Percentiles rank a stretch among this genome's conserved stretches.
Conservation (phyloP, 1,140 invertebrate genomes). For the Drosophila sp. region DNA sequence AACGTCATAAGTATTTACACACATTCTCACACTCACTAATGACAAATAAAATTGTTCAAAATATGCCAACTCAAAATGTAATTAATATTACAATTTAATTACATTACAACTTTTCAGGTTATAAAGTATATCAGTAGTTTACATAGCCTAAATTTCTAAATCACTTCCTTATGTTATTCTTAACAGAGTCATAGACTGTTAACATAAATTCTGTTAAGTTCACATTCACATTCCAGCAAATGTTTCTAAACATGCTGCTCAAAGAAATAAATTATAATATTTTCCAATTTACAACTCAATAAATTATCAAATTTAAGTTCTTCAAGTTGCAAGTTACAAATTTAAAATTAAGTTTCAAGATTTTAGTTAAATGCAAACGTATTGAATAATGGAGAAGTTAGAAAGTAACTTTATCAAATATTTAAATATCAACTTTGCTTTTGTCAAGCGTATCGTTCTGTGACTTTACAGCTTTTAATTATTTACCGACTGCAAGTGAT, state of each 20-base stretch:
- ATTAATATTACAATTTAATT: constrained; percentile 8
- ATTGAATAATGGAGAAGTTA: background rate
- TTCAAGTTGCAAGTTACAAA: no score
- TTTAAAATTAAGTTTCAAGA: no score
- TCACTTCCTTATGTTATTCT: no score
- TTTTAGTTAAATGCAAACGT: no score
- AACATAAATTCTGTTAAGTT: no score
- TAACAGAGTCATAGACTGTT: no score
- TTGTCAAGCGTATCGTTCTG: background rate
- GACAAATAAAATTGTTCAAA: constrained; percentile 1
- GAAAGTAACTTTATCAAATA: background rate
- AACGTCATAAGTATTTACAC: constrained; percentile 22
- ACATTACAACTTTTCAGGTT: background rate
- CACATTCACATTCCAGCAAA: no score
- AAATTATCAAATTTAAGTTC: no score
- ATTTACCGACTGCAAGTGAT: constrained; percentile 1
- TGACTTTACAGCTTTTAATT: constrained; percentile 2
- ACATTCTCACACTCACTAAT: background rate
- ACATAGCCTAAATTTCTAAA: background rate
- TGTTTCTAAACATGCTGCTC: no score
- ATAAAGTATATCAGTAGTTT: background rate
- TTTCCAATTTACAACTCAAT: no score
- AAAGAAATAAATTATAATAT: no score
- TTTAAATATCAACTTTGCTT: background rate
- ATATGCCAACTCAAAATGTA: background rate